Percentiles rank a stretch among this genome's conserved stretches.
Conservation (phyloP, 35 echinoderm and acorn worm genomes). For the Acanthaster planci region DNA sequence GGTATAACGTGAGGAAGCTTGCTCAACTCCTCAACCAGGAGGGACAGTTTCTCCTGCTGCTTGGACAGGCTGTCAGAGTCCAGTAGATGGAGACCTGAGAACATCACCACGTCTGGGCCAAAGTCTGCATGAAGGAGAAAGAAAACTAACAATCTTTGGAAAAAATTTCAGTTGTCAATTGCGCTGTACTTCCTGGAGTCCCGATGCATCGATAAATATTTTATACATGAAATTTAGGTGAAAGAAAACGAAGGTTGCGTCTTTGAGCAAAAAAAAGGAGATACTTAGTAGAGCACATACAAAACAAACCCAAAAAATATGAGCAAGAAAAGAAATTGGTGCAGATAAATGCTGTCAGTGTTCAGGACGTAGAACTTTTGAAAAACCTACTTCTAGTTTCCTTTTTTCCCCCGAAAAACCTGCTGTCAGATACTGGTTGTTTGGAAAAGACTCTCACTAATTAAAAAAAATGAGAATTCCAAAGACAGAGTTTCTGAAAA, state of each 20-base stretch:
- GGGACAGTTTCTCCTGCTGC: slow-evolving; percentile 30
- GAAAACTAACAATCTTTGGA: background rate
- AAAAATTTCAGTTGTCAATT: background rate
- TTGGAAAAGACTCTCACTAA: no score
- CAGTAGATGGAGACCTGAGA: slow-evolving; percentile 92
- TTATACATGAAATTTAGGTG: background rate
- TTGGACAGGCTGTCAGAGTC: slow-evolving; percentile 42
- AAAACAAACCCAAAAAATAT: no score
- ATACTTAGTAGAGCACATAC: no score
- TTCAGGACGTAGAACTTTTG: no score
- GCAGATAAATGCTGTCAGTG: no score
- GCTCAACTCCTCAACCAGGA: slow-evolving; percentile 33
- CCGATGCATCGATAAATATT: background rate
- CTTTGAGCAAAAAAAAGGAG: background rate
- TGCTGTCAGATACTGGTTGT: no score
- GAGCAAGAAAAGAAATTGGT: no score
- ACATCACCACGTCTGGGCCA: slow-evolving; percentile 70
- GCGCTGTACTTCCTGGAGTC: background rate
- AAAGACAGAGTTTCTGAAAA: no score
- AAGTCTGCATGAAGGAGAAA: slow-evolving; percentile 52
- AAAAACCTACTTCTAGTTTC: no score
- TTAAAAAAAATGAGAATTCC: no score
- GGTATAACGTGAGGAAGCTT: slow-evolving; percentile 63
- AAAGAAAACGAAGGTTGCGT: background rate
- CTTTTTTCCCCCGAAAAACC: no score